A percentile compares a stretch with the other conserved stretches of the same genome.
phyloP scores from a whole-genome alignment of 2,797 vertebrate genomes.

The Typhlichthys subterraneus region DNA sequence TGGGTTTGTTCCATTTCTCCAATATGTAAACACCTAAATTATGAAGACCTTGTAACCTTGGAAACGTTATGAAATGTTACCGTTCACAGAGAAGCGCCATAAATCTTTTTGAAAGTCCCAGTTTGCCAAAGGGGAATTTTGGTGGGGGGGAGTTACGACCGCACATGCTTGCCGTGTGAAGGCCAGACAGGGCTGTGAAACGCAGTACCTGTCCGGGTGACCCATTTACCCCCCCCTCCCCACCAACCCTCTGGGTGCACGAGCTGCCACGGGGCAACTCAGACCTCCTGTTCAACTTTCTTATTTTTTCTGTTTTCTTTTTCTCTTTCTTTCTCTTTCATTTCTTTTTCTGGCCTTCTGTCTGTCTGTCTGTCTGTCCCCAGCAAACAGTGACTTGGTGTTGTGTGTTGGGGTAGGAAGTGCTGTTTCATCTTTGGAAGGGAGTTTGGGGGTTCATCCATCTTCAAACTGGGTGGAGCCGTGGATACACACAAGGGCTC shows the following conservation, averaged over 20 bases:
- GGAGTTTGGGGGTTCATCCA: neutral
- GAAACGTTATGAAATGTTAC: constrained; percentile 48
- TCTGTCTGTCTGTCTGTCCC: neutral
- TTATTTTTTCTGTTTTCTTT: neutral
- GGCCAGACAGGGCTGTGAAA: no score
- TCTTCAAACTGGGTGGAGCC: no score
- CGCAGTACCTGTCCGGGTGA: no score
- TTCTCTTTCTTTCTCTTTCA: neutral
- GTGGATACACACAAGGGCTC: constrained; percentile 14
- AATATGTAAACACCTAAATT: constrained; percentile 22
- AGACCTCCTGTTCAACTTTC: no score
- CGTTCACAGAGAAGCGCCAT: constrained; percentile 32
- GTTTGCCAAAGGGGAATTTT: neutral
- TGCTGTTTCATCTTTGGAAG: neutral
- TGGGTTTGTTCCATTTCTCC: constrained; percentile 7
- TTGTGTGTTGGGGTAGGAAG: no score
- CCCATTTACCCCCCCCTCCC: neutral
- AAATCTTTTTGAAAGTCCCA: constrained; percentile 29
- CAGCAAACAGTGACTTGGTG: no score
- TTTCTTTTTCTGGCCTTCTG: neutral
- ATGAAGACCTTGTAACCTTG: constrained; percentile 32
- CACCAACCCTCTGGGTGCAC: neutral
- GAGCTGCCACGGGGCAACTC: no score
- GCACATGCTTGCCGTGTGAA: neutral
- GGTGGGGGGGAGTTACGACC: neutral